Percentiles rank a stretch among this genome's conserved stretches.
These are phyloP conservation scores for Aurelia sp. DNA, from an alignment of 30 jellyfish, hydroid and myxozoan species.

Conservation along the genomic window DNA sequence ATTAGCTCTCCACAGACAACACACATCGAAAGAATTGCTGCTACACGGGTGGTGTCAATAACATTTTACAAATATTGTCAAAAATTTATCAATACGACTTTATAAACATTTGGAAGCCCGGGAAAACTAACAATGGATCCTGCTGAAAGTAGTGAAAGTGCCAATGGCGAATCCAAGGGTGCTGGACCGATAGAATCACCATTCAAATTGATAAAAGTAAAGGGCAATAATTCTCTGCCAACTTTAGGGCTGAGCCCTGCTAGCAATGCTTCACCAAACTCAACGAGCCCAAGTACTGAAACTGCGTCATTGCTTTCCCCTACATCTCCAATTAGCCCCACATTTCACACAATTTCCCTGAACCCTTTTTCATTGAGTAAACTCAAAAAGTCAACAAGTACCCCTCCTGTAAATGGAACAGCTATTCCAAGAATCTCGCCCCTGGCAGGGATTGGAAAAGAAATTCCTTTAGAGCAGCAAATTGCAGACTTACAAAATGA, in stretches of 20 bases:
- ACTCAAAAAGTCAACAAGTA: slow-evolving; percentile 28
- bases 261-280: not conserved
- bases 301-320: slow-evolving; percentile 32
- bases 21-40: slow-evolving; percentile 27
- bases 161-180: slow-evolving; percentile 13
- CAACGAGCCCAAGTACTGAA: not conserved
- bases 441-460: slow-evolving; percentile 48
- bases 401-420: slow-evolving; percentile 60
- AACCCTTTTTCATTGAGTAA: slow-evolving; percentile 73
- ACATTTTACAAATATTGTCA: slow-evolving; percentile 42
- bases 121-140: slow-evolving; percentile 55
- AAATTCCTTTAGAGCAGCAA: slow-evolving; percentile 58
- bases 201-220: slow-evolving; percentile 65
- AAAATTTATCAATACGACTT: slow-evolving; percentile 4
- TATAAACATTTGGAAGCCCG: slow-evolving; percentile 24
- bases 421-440: slow-evolving; percentile 63
- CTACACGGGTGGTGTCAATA: slow-evolving; percentile 58
- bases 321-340: slow-evolving; percentile 50
- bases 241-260: slow-evolving; percentile 41
- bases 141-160: slow-evolving; percentile 8
- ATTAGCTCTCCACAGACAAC: slow-evolving; percentile 53
- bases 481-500: slow-evolving; percentile 80
- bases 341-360: slow-evolving; percentile 53
- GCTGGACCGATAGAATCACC: slow-evolving; percentile 69
- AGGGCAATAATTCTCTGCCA: slow-evolving; percentile 53